Base-by-base conservation (phyloP, 2,888 invertebrate genomes). In the Cancer borealis region DNA sequence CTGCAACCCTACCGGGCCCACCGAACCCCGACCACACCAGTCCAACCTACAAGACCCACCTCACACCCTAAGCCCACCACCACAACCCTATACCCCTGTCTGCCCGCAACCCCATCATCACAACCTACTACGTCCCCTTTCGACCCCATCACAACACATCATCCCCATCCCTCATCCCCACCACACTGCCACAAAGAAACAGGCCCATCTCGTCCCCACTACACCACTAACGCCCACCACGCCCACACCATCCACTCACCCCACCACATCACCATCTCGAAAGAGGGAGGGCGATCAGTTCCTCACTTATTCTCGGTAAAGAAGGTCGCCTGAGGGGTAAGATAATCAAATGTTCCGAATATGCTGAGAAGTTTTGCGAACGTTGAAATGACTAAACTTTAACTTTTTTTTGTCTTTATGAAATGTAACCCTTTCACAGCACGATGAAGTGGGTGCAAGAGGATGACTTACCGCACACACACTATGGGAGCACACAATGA, bases 1-100 rank as follows among this genome's bases (percentile, higher is more conserved):
- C 84, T 84, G 84, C 84, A 84, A 84, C 84, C 30, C 84, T 84
- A 84, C 84, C 84, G 84, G 39, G 39, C 39, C 39, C 84, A 84
- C 84, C 84, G 30, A 30, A 39, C 84, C 84, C 84, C 84, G 14
- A 84, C 84, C 84, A 84, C 84, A 12, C 3, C 39, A 84, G 39
- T 39, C 39, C 84, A 39, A 10, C 84, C 39, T 84, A 84, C 14
- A 84, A 39, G n/a, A 10, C 39, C 84, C 84, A 84, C 39, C 84
- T 84, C 14, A 30, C 84, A 84, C 84, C 39, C 84, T 14, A 14
- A 26, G 26, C 73, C 84, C 84, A 84, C 73, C 84, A 84, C 4
- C 84, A 39, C 84, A 39, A 30, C 39, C 84, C 1, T 14, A 84
- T 39, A 39, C 30, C 84, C 17, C 84, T 17, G 17, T 39, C 84